Base-by-base conservation (phyloP, 2,888 invertebrate genomes). In the Muscina levida region DNA sequence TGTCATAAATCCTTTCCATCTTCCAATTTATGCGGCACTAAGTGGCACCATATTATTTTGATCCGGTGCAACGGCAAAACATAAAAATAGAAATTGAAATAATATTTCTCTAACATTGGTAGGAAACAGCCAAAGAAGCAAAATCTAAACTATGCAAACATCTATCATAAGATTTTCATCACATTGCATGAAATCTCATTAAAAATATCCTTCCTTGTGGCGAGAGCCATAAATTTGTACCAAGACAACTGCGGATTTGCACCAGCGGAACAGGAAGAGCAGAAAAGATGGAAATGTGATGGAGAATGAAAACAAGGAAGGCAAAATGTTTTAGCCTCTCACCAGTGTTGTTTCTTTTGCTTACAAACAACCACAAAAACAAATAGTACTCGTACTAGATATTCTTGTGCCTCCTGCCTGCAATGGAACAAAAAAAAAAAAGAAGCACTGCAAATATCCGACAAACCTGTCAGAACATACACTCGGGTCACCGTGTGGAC, bases 181-280 rank as follows among this genome's bases (percentile, higher is more conserved):
- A 73, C 71, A 68, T 79, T 77, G 48, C 82, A 75, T 68, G 75
- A 77, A 83, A 83, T 83, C 79, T 82, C 77, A 77, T 83, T 81
- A 82, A 83, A 82, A 82, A 75, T 78, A 76, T 79, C 75, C 82
- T 79, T 79, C 79, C 71, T n/a, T 76, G 82, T 76, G 66, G 78
- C 76, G 73, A 82, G 73, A 59, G 75, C 76, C 71, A 82, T 82
- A 79, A 82, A 82, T 73, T 76, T 82, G 71, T 70, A 71, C 42
- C 37, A 82, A 82, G 72, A 68, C 78, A 70, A 72, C 70, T 39
- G 10, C 46, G 57, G 67, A 77, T 79, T 73, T 57, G 51, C 37
- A 56, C 75, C 71, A 65, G 17, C 17, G 13, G n/a, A 53, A 26
- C 13, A 39, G 17, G 37, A 67, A 44, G 22, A 68, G 51, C 6